phyloP scores from a whole-genome alignment of 1,140 invertebrate genomes.

The Megalopta genalis region DNA sequence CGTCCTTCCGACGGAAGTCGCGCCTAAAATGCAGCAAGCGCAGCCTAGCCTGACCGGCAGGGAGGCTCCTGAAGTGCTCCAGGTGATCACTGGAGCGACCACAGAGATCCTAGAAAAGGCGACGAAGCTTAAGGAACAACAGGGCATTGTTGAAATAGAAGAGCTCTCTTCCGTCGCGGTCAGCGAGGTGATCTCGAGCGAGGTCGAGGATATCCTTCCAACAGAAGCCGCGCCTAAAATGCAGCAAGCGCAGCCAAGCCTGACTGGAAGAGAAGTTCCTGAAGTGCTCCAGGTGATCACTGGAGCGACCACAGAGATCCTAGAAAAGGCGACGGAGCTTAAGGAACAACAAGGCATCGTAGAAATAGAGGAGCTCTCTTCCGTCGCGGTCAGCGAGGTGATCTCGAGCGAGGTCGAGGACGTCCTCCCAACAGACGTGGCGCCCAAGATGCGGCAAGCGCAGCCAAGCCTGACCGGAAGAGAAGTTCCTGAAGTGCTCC shows the following conservation, averaged over 20 bases:
- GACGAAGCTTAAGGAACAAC: slow-evolving; percentile 58
- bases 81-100: slow-evolving; percentile 67
- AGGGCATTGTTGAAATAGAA: slow-evolving; percentile 61
- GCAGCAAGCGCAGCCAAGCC: slow-evolving; percentile 65
- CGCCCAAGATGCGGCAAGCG: slow-evolving; percentile 67
- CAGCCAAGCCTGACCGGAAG: slow-evolving; percentile 58
- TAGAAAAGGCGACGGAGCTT: slow-evolving; percentile 52
- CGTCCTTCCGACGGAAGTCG: slow-evolving; percentile 46
- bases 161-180: slow-evolving; percentile 64
- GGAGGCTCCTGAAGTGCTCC: slow-evolving; percentile 66
- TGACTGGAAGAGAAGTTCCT: slow-evolving; percentile 64
- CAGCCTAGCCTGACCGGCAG: slow-evolving; percentile 58
- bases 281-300: slow-evolving; percentile 69
- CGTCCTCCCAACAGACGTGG: slow-evolving; percentile 45
- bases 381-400: slow-evolving; percentile 63
- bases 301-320: slow-evolving; percentile 59
- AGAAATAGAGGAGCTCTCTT: slow-evolving; percentile 64
- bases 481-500: slow-evolving; percentile 66
- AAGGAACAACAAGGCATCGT: slow-evolving; percentile 60
- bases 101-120: slow-evolving; percentile 56
- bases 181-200: slow-evolving; percentile 66
- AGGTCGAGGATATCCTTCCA: slow-evolving; percentile 66
- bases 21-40: slow-evolving; percentile 67
- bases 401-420: slow-evolving; percentile 70
- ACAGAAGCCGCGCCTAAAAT: slow-evolving; percentile 55